Evolutionary conservation across 2,797 vertebrate genomes (phyloP), one percentile per base, ranked within the genome.

Genomic region (Gambelia wislizenii): DNA sequence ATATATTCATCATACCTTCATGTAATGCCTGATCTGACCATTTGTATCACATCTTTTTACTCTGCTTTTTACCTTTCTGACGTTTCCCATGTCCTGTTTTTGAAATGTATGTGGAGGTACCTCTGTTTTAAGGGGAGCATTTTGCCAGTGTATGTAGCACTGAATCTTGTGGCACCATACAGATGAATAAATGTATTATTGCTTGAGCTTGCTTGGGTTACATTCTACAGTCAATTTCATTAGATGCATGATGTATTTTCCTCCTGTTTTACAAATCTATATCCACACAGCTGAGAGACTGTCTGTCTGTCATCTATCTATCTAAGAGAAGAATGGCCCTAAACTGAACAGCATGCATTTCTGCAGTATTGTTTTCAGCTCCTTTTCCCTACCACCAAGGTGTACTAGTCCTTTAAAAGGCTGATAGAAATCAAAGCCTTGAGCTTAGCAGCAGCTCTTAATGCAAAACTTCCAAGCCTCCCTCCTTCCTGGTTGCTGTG

Each of bases 381-480:
- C 76, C 49, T n/a, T 9, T 42, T 20, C 44, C 59, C 0, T 80
- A 33, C 39, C n/a, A 9, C 44, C 27, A 74, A 64, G 22, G 74
- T 88, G 92, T 87, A 59, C 93, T 95, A 61, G 89, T 83, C 86
- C 95, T 95, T 96, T 95, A 95, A 96, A 90, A 93, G 95, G 95
- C 94, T 93, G 95, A 93, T 86, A 88, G 61, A 91, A 72, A 83
- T 47, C 47, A 52, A 82, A 86, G 92, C 85, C 77, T 91, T 91
- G 94, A 94, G 92, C 91, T 93, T 92, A 92, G 87, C 87, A 90
- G 94, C 89, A 87, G 88, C 88, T 91, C 94, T 92, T 92, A 92
- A 93, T 96, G 94, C 95, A 95, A 95, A 96, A 96, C 94, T 95
- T 95, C 92, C 93, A 89, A 87, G 47, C 90, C 91, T 89, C 80